Evolutionary conservation across 2,113 vertebrate genomes (phyloP).

Genomic region (Brachypteracias leptosomus): DNA sequence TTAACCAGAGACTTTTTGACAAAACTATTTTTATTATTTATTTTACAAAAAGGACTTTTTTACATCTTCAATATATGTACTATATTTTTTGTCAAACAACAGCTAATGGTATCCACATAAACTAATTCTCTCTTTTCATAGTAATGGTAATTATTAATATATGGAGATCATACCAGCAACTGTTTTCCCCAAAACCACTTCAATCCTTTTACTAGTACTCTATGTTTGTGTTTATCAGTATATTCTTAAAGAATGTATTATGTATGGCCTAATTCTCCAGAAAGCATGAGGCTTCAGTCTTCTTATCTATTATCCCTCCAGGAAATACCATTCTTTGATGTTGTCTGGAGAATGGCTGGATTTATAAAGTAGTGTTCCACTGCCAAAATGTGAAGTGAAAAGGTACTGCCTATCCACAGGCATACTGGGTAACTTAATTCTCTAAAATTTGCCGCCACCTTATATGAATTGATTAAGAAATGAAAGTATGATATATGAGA

Average conservation of each 20-base stretch:
- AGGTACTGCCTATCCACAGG: background rate
- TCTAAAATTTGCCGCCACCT: background rate
- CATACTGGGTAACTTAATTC: background rate
- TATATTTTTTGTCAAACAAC: background rate
- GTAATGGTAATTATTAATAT: background rate
- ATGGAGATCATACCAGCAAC: background rate
- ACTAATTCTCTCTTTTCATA: background rate
- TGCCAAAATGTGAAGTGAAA: background rate
- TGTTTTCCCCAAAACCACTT: background rate
- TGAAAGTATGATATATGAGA: background rate
- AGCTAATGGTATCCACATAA: background rate
- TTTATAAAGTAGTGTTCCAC: background rate
- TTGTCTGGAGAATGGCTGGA: background rate
- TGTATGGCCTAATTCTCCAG: background rate
- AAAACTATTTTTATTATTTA: background rate
- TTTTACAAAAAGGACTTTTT: background rate
- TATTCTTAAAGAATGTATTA: background rate
- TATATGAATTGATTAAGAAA: background rate
- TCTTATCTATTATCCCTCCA: background rate
- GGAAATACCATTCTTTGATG: background rate
- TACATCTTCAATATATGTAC: background rate
- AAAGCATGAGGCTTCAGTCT: background rate
- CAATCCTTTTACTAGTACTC: background rate
- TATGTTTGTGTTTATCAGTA: background rate
- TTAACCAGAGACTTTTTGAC: background rate